Percentiles rank a stretch among this genome's conserved stretches.
Conservation (phyloP, 2,888 invertebrate species). For the Balanococcus diminutus region DNA sequence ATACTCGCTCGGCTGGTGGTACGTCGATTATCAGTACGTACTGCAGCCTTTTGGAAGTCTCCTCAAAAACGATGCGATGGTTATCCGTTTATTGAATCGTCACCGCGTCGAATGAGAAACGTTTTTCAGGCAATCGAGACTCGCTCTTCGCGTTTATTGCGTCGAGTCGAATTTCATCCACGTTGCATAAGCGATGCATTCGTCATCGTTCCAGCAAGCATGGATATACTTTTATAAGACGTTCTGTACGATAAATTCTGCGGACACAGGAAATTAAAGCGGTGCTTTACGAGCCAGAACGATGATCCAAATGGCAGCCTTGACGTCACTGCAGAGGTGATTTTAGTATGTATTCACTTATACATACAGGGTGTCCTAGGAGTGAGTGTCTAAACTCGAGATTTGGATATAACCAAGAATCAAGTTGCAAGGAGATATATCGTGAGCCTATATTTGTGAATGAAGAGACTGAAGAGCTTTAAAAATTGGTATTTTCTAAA, state of each 20-base stretch:
- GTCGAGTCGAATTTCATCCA: not conserved
- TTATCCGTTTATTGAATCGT: constrained; percentile 13
- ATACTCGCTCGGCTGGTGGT: not conserved
- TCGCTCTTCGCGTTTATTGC: not conserved
- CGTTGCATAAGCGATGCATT: not conserved
- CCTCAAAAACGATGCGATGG: not conserved
- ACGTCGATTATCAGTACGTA: not conserved
- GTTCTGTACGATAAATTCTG: not conserved
- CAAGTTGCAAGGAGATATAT: too few species aligned
- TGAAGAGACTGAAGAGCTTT: too few species aligned
- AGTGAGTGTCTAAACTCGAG: too few species aligned
- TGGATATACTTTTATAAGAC: too few species aligned
- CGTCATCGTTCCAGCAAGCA: too few species aligned
- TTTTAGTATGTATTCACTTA: too few species aligned
- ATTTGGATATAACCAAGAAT: too few species aligned
- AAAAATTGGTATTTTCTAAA: too few species aligned
- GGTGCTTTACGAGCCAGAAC: constrained; percentile 33
- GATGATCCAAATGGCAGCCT: not conserved
- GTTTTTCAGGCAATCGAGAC: not conserved
- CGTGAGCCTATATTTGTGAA: too few species aligned
- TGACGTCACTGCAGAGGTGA: not conserved
- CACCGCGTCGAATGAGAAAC: not conserved
- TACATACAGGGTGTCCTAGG: too few species aligned
- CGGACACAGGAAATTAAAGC: constrained; percentile 40
- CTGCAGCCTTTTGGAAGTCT: not conserved